phyloP scores from a whole-genome alignment of 2,797 vertebrate species.

The Emys orbicularis region DNA sequence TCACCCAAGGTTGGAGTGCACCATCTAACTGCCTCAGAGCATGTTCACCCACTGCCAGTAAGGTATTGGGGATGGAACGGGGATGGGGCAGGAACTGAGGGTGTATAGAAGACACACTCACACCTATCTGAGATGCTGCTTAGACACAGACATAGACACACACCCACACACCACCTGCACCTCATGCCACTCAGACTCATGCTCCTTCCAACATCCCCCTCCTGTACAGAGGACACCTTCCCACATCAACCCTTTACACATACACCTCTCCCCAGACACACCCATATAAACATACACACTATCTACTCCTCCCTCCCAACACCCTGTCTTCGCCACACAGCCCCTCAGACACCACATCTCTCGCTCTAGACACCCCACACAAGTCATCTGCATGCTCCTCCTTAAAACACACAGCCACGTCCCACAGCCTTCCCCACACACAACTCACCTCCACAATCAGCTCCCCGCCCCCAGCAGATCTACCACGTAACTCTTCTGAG shows the following conservation, averaged over 20 bases:
- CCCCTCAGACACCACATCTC: not conserved
- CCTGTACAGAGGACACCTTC: not conserved
- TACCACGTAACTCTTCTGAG: not conserved
- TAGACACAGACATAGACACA: not conserved
- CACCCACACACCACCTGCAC: not conserved
- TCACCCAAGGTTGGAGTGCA: not conserved
- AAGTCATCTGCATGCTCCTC: not conserved
- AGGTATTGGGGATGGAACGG: not conserved
- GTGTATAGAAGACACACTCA: not conserved
- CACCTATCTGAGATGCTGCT: not conserved
- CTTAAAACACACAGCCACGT: not conserved
- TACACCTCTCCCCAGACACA: not conserved
- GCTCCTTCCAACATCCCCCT: not conserved
- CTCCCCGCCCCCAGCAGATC: not conserved
- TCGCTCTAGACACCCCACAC: not conserved
- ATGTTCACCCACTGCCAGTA: rapidly evolving
- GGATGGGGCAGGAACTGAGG: not conserved
- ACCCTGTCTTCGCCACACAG: not conserved
- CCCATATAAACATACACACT: not conserved
- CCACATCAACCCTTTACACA: not conserved
- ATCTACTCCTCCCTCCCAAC: not conserved
- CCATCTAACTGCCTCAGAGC: not conserved
- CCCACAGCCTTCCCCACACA: not conserved
- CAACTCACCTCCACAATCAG: not conserved
- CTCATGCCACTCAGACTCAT: not conserved